Conservation (phyloP, 2,797 vertebrate genomes). For the Crenuchus spilurus region DNA sequence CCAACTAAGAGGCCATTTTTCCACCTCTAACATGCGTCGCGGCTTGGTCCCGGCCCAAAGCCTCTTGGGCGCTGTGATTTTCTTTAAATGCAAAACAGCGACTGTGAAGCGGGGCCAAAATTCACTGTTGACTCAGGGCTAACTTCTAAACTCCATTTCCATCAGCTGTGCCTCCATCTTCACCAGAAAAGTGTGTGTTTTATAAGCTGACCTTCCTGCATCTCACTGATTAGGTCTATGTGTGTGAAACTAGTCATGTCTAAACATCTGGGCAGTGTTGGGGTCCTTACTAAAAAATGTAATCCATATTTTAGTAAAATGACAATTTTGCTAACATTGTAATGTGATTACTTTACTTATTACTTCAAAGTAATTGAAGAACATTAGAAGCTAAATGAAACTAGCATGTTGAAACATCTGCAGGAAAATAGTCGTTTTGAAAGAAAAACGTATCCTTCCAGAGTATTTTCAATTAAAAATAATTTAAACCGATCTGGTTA, state of each 20-base stretch:
- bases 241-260: background rate
- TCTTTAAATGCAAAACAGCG: slow-evolving; percentile 50
- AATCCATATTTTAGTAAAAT: too few species aligned
- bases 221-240: background rate
- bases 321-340: too few species aligned
- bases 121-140: slow-evolving; percentile 18
- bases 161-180: slow-evolving; percentile 15
- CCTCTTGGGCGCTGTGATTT: slow-evolving; percentile 48
- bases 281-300: too few species aligned
- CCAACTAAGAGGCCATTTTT: slow-evolving; percentile 72
- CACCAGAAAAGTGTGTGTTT: background rate
- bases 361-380: too few species aligned
- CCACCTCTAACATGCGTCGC: slow-evolving; percentile 37
- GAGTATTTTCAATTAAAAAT: too few species aligned
- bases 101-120: slow-evolving; percentile 9
- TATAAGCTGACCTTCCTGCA: background rate
- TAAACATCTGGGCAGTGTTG: background rate
- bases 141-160: slow-evolving; percentile 19
- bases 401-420: too few species aligned
- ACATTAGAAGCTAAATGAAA: too few species aligned
- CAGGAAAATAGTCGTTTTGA: too few species aligned
- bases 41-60: slow-evolving; percentile 70
- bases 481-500: too few species aligned
- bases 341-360: too few species aligned
- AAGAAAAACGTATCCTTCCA: too few species aligned